Evolutionary conservation across 2,113 vertebrate genomes (phyloP), one percentile per base, ranked within the genome.

Genomic region (Alosa alosa): DNA sequence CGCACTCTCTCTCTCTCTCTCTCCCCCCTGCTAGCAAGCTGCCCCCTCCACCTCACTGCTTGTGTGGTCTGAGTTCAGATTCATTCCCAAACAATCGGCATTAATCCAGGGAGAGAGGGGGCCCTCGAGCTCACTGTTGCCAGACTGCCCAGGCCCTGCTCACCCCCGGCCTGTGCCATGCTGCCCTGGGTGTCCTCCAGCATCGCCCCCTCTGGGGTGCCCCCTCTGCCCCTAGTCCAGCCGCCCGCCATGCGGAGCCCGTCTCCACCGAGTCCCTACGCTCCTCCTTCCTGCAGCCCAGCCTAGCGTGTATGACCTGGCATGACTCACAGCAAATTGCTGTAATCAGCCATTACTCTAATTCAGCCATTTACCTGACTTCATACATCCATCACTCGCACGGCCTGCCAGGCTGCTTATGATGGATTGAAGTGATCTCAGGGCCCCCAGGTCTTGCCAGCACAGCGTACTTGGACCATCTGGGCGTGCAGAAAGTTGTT

Each of bases 1-100:
- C 39, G 60, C 81, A 31, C 55, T 86, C 82, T 82, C 57, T 82
- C 83, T 81, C 57, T 81, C 57, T 75, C 47, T 83, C 55, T 84
- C 36, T 82, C 81, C 55, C n/a, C 46, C n/a, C 46, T 45, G 25
- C 52, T 83, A 88, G 25, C 50, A 78, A 87, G 89, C 86, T 84
- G 90, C 88, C 88, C 87, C 86, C 86, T 47, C 68, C 78, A 25
- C 47, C 9, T 50, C 85, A 89, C 94, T 93, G 88, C 90, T 89
- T 95, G 95, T 95, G 95, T 95, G 95, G 95, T 95, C 95, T 86
- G 36, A 85, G 91, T 93, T 91, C 88, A 89, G n/a, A 94, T 91
- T 94, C 93, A 91, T 95, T 94, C 91, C 90, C 91, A 93, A 94
- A 95, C 94, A 94, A 95, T 95, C 92, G 88, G 92, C 93, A 94